Conservation (phyloP, 2,113 vertebrate genomes). For the Paramormyrops kingsleyae region DNA sequence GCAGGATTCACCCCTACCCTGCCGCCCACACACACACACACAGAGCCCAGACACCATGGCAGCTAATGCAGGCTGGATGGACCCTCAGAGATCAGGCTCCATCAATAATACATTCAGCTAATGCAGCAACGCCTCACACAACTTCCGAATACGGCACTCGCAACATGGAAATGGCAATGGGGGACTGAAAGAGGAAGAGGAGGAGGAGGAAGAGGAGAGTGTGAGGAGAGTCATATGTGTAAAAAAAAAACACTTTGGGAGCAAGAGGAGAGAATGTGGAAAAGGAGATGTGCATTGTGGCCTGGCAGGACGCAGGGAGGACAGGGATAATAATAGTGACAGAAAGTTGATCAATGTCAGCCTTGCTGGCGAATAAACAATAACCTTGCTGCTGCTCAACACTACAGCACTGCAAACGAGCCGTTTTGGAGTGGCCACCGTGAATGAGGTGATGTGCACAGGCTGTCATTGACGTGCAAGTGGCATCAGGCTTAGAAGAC, state of each 20-base stretch:
- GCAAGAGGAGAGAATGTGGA: neutral
- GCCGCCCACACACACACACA: neutral
- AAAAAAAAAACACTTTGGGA: neutral
- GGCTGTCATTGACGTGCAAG: neutral
- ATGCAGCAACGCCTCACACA: conserved; percentile 24
- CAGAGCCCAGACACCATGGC: conserved; percentile 12
- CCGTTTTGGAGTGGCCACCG: neutral
- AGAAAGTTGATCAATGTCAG: neutral
- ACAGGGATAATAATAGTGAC: neutral
- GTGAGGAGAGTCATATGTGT: neutral
- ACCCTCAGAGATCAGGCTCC: conserved; percentile 24
- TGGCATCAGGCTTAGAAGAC: neutral
- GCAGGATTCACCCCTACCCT: neutral
- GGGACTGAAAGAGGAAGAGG: neutral
- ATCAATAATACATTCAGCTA: conserved; percentile 40
- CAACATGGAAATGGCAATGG: conserved; percentile 14
- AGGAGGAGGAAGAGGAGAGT: neutral
- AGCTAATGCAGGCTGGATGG: conserved; percentile 21
- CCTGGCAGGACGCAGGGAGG: neutral
- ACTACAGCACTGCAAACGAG: neutral
- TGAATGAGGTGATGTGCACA: neutral
- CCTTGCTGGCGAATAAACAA: neutral
- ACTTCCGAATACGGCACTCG: conserved; percentile 15
- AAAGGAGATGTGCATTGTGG: neutral
- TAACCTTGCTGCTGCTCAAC: neutral